Conservation (phyloP, 2,113 vertebrate species). For the Delphinapterus leucas region DNA sequence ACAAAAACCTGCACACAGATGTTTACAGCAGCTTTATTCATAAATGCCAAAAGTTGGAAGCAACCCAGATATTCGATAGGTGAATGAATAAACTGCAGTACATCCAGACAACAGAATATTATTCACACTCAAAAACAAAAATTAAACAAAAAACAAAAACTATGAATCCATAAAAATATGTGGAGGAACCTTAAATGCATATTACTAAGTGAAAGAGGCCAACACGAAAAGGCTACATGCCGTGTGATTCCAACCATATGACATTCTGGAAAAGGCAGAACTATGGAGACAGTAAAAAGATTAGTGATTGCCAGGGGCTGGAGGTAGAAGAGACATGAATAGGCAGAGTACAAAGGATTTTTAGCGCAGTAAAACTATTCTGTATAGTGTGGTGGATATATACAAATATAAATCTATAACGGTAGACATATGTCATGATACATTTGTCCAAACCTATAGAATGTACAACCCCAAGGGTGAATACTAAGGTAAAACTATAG, state of each 20-base stretch:
- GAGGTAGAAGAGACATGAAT: not conserved
- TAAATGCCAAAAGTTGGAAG: not conserved
- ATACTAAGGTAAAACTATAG: not conserved
- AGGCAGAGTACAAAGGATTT: not conserved
- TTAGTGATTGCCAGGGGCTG: not conserved
- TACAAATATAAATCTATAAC: not conserved
- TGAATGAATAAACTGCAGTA: not conserved
- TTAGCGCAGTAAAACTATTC: not conserved
- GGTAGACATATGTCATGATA: not conserved
- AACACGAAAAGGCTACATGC: not conserved
- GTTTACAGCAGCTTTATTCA: not conserved
- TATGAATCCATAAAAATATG: not conserved
- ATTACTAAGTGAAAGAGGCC: not conserved
- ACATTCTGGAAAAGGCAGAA: not conserved
- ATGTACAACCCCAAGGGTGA: not conserved
- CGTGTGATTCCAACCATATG: not conserved
- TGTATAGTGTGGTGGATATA: not conserved
- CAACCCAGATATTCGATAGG: not conserved
- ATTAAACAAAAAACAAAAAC: not conserved
- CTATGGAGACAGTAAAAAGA: not conserved
- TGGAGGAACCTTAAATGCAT: not conserved
- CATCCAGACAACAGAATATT: not conserved
- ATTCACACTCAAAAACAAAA: not conserved
- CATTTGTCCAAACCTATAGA: not conserved
- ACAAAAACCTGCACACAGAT: not conserved